Evolutionary conservation across 2,888 invertebrate genomes (phyloP).

Genomic region (Erannis defoliaria): DNA sequence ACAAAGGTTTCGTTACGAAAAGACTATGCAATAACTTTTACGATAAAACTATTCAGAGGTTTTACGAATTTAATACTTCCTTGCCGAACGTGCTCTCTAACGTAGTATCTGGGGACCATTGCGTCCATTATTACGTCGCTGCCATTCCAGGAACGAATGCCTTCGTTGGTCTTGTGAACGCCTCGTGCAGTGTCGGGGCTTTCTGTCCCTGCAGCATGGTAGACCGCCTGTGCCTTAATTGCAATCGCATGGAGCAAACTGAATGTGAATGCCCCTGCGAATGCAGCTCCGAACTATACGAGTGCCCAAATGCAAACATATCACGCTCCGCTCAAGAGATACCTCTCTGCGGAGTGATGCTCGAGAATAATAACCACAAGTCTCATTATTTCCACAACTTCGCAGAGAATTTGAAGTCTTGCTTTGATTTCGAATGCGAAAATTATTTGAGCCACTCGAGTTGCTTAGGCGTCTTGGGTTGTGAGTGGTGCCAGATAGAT

Average conservation of each 20-base stretch:
- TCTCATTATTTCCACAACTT: constrained; percentile 82
- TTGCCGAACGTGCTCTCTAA: constrained; percentile 92
- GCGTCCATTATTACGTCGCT: constrained; percentile 94
- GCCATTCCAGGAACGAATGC: constrained; percentile 94
- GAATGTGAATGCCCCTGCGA: constrained; percentile 99
- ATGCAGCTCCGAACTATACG: constrained; percentile 88
- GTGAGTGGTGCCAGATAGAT: constrained; percentile 96
- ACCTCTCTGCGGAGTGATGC: constrained; percentile 78
- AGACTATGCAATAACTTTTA: constrained; percentile 94
- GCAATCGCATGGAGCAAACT: constrained; percentile 97
- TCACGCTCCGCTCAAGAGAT: constrained; percentile 68
- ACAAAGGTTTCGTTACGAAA: constrained; percentile 93
- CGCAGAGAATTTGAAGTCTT: constrained; percentile 87
- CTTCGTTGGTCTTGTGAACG: constrained; percentile 95
- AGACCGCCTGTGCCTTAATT: constrained; percentile 95
- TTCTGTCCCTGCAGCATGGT: constrained; percentile 98
- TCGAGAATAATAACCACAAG: constrained; percentile 81
- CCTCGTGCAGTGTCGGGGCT: constrained; percentile 93
- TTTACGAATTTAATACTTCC: constrained; percentile 94
- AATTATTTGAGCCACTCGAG: constrained; percentile 87
- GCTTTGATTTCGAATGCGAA: constrained; percentile 90
- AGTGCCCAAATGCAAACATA: constrained; percentile 69
- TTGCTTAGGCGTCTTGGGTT: constrained; percentile 92
- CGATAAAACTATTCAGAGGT: constrained; percentile 94
- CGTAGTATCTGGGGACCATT: constrained; percentile 94